Percentiles rank a stretch among this genome's conserved stretches.
Evolutionary conservation across 1,140 invertebrate species (phyloP).

Genomic region (Luehdorfia chinensis): DNA sequence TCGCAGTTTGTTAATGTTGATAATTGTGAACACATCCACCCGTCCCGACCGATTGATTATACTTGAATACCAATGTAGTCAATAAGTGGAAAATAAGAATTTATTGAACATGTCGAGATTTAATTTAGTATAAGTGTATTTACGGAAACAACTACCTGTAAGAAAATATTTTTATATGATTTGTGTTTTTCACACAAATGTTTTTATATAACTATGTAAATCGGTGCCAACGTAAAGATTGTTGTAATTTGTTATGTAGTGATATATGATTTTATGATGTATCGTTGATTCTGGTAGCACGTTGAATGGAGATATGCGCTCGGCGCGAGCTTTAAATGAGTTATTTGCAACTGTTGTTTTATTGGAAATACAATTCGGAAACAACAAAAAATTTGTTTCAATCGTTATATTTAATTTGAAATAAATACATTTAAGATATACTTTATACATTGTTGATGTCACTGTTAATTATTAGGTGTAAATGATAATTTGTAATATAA

Average conservation of each 20-base stretch:
- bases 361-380: slow-evolving; percentile 71
- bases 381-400: slow-evolving; percentile 37
- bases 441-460: slow-evolving; percentile 9
- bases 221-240: slow-evolving; percentile 75
- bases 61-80: slow-evolving; percentile 58
- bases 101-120: slow-evolving; percentile 69
- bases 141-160: slow-evolving; percentile 64
- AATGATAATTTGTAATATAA: slow-evolving; percentile 1
- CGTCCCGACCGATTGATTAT: slow-evolving; percentile 33
- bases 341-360: slow-evolving; percentile 73
- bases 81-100: slow-evolving; percentile 59
- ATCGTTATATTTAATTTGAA: slow-evolving; percentile 20
- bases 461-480: neutral
- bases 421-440: too few species aligned
- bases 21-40: slow-evolving; percentile 17
- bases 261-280: slow-evolving; percentile 70
- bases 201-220: slow-evolving; percentile 70
- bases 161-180: slow-evolving; percentile 73
- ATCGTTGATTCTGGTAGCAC: slow-evolving; percentile 65
- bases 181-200: slow-evolving; percentile 67
- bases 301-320: slow-evolving; percentile 31
- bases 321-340: slow-evolving; percentile 62
- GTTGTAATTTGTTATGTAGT: slow-evolving; percentile 76
- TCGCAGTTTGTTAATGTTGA: neutral
- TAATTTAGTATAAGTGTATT: slow-evolving; percentile 71